Evolutionary conservation across 2,888 invertebrate species (phyloP), one percentile per base, ranked within the genome.

Genomic region (Pristionchus arcanus): DNA sequence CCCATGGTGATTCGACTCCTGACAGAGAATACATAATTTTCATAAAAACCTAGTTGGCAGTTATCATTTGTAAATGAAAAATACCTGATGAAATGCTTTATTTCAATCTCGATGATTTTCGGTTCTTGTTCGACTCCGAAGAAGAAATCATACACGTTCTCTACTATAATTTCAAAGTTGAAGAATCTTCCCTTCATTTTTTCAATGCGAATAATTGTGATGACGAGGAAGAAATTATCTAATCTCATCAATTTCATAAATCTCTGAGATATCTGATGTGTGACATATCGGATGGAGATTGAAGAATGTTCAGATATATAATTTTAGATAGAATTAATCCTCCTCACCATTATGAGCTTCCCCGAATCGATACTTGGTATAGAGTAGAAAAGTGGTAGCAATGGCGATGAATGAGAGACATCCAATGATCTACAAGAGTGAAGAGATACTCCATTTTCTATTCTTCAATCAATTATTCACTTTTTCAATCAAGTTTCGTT

Each of bases 121-220:
- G 89, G 89, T 31, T 77, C 89, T n/a, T 53, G 42, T 71, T 89
- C 89, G 16, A 89, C 81, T n/a, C 89, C 89, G 81, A 89, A 89
- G 81, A 89, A 89, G 81, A 89, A 89, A 53, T 89, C 89, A 63
- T 89, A 89, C 77, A 81, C 28, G 25, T 37, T 89, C 34, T 89
- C 89, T 21, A 89, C 89, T 89, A 81, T 0, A 89, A 89, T n/a
- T 55, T 28, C n/a, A 84, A 1, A 55, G 53, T 21, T 28, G 15
- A 68, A 15, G 13, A 21, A 31, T 31, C 2, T 4, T 31, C 15
- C 3, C 13, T 59, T 59, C 25, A 25, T 59, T 59, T 0, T 59
- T 19, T 55, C 55, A 55, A 13, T 19, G 55, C 2, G 55, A 42
- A 42, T 3, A 42, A 42, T 42, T 5, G 42, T 21, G 25, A 59